These are phyloP conservation scores for Cheilosia pagana DNA, from an alignment of 2,888 invertebrate species.

Conservation along the genomic window DNA sequence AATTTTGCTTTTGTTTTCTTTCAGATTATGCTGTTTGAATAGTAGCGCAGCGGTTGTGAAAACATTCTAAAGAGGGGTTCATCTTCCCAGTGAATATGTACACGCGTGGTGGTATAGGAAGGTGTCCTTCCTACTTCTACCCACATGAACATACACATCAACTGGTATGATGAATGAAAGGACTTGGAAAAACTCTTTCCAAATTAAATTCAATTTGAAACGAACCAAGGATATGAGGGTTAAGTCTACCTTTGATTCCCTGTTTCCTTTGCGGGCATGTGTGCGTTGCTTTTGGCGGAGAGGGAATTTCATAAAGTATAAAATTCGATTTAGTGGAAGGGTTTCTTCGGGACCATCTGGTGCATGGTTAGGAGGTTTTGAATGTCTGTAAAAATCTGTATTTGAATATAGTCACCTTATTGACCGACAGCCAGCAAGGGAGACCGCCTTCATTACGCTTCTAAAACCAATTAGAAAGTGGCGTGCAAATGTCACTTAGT, in stretches of 20 bases:
- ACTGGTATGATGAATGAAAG: slow-evolving; percentile 52
- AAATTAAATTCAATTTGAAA: slow-evolving; percentile 68
- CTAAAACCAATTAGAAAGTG: slow-evolving; percentile 16
- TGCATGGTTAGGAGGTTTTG: too few species aligned
- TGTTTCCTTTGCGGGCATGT: slow-evolving; percentile 6
- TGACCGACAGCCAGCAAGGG: not conserved
- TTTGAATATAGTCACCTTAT: too few species aligned
- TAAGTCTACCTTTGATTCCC: slow-evolving; percentile 8
- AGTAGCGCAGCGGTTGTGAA: not conserved
- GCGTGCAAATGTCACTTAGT: slow-evolving; percentile 14
- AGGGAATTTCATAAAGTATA: slow-evolving; percentile 10
- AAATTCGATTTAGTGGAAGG: not conserved
- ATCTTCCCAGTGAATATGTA: not conserved
- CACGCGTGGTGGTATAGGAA: not conserved
- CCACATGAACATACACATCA: slow-evolving; percentile 15
- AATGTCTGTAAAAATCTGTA: too few species aligned
- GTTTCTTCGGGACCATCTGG: not conserved
- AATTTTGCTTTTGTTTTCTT: slow-evolving; percentile 28
- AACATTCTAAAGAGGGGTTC: slow-evolving; percentile 10
- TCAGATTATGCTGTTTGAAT: slow-evolving; percentile 32
- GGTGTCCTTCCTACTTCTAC: slow-evolving; percentile 16
- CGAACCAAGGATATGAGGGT: slow-evolving; percentile 59
- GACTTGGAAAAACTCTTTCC: slow-evolving; percentile 60
- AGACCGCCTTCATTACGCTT: not conserved
- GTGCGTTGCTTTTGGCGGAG: slow-evolving; percentile 30